These are phyloP conservation scores for Protophormia terraenovae DNA, from an alignment of 2,888 invertebrate species.

Conservation along the genomic window DNA sequence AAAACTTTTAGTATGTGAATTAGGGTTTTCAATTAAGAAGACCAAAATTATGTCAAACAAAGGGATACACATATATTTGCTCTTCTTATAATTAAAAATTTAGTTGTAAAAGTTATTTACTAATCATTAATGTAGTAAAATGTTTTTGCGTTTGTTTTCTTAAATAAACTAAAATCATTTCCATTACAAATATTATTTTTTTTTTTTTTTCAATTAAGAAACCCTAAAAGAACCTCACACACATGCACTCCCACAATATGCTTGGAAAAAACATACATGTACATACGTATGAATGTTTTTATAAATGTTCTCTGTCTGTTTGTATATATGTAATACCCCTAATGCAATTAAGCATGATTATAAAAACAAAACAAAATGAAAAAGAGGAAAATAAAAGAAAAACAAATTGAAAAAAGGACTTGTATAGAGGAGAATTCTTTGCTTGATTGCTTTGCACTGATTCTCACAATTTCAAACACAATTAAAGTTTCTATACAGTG, in stretches of 20 bases:
- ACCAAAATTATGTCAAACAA: too few relatives aligned
- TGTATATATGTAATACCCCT: neutral
- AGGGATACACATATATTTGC: too few relatives aligned
- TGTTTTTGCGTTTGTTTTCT: too few relatives aligned
- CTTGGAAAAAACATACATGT: neutral
- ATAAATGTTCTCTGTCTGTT: neutral
- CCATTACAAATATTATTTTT: too few relatives aligned
- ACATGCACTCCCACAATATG: neutral
- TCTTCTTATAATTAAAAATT: too few relatives aligned
- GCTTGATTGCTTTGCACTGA: constrained; percentile 63
- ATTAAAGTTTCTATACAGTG: constrained; percentile 52
- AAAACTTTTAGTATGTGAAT: neutral
- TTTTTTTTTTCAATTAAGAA: neutral
- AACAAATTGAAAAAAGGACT: constrained; percentile 15
- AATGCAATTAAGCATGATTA: constrained; percentile 58
- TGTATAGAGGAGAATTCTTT: constrained; percentile 15
- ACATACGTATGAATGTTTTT: neutral
- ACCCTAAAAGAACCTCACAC: neutral
- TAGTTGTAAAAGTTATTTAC: too few relatives aligned
- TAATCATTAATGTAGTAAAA: too few relatives aligned
- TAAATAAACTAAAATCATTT: too few relatives aligned
- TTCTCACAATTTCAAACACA: constrained; percentile 54
- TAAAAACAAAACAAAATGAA: constrained; percentile 23
- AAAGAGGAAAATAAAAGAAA: neutral
- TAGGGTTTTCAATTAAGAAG: neutral